A percentile compares a stretch with the other conserved stretches of the same genome.
Conservation (phyloP, 2,113 vertebrate genomes). For the Grallaria varia region DNA sequence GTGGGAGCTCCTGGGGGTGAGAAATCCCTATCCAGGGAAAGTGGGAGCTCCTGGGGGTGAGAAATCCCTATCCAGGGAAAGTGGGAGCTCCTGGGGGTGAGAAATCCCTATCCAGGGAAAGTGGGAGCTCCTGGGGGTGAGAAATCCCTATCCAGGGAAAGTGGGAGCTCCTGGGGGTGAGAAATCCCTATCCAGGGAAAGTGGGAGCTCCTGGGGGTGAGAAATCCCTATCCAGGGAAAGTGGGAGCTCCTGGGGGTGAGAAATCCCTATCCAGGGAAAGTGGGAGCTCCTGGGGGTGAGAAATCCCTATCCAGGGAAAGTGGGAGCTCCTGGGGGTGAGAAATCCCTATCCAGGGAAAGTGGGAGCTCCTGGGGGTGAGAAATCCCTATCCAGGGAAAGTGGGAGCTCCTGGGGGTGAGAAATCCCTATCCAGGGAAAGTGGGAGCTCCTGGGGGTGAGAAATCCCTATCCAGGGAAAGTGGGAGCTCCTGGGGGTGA, state of each 20-base stretch:
- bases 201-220: too few relatives aligned
- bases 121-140: background rate
- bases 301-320: background rate
- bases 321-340: fast-evolving
- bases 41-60: background rate
- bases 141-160: background rate
- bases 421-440: background rate
- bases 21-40: background rate
- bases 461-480: background rate
- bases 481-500: background rate
- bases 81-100: background rate
- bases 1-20: background rate
- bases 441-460: fast-evolving
- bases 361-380: too few relatives aligned
- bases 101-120: background rate
- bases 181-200: background rate
- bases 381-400: background rate
- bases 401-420: background rate
- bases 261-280: background rate
- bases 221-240: too few relatives aligned
- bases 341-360: background rate
- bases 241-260: too few relatives aligned
- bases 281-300: background rate
- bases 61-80: background rate
- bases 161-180: background rate